These are phyloP conservation scores for Parotia lawesii DNA, from an alignment of 2,113 vertebrate species.

Conservation along the genomic window DNA sequence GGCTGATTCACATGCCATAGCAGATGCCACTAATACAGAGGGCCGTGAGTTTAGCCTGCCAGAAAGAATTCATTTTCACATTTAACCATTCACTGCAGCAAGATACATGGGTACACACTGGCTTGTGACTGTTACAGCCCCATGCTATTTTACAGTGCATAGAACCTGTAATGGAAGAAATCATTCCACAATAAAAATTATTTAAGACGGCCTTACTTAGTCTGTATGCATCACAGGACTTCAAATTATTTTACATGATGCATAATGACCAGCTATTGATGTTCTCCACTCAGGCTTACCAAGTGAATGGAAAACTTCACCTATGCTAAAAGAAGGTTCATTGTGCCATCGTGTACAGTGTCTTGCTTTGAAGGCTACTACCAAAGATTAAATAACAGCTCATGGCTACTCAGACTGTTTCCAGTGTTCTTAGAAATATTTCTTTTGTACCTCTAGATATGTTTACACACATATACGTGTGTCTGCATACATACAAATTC, in stretches of 20 bases:
- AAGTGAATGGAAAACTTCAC: constrained; percentile 45
- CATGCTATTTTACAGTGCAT: constrained; percentile 61
- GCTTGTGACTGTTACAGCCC: constrained; percentile 54
- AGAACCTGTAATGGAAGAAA: constrained; percentile 65
- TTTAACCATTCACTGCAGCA: constrained; percentile 20
- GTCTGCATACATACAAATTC: not conserved
- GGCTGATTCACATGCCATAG: not conserved
- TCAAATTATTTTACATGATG: constrained; percentile 68
- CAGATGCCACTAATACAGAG: constrained; percentile 31
- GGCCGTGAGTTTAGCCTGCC: not conserved
- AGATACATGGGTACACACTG: constrained; percentile 52
- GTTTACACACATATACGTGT: not conserved
- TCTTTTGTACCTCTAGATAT: not conserved
- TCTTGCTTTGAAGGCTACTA: constrained; percentile 29
- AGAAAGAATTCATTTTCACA: constrained; percentile 43
- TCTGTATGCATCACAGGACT: constrained; percentile 59
- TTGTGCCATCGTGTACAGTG: not conserved
- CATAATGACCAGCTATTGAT: constrained; percentile 64
- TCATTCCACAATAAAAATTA: constrained; percentile 70
- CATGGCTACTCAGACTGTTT: constrained; percentile 38
- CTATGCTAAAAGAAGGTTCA: constrained; percentile 29
- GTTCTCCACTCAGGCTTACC: constrained; percentile 57
- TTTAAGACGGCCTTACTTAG: constrained; percentile 67
- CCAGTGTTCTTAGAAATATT: not conserved
- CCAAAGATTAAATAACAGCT: constrained; percentile 47